These are phyloP conservation scores for Bugula neritina DNA, from an alignment of 2,888 invertebrate species.

Conservation along the genomic window DNA sequence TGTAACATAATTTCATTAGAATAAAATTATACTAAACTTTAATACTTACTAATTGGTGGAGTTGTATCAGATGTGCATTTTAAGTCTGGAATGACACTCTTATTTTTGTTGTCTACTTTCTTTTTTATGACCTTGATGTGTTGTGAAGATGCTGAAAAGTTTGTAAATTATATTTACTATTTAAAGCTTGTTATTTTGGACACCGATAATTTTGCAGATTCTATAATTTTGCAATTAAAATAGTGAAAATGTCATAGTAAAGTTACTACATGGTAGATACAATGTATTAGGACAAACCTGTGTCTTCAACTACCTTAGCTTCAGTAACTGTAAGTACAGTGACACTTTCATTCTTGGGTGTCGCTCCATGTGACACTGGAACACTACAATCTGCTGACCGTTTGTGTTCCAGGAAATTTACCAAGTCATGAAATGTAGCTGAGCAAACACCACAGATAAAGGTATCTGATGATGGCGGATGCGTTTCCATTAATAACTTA, in stretches of 20 bases:
- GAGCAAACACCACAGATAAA: slow-evolving; percentile 50
- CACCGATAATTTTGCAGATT: too few species aligned
- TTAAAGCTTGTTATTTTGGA: too few species aligned
- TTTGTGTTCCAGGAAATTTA: slow-evolving; percentile 47
- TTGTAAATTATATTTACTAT: background rate
- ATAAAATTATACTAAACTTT: too few species aligned
- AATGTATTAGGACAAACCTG: too few species aligned
- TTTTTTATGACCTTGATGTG: background rate
- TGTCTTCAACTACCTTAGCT: too few species aligned
- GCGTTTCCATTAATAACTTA: background rate
- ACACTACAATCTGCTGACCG: slow-evolving; percentile 30
- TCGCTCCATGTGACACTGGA: slow-evolving; percentile 6
- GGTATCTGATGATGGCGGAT: slow-evolving; percentile 37
- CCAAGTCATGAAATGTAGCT: slow-evolving; percentile 45
- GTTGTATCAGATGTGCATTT: too few species aligned
- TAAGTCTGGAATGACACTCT: too few species aligned
- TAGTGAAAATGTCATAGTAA: too few species aligned
- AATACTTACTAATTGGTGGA: too few species aligned
- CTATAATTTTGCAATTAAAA: too few species aligned
- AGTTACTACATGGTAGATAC: too few species aligned
- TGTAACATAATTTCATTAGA: too few species aligned
- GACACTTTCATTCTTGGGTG: slow-evolving; percentile 20
- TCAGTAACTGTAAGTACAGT: slow-evolving; percentile 28
- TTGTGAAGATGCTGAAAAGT: background rate
- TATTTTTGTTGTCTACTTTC: background rate